Evolutionary conservation across 1,140 invertebrate species (phyloP).

Genomic region (Brachionus koreanus): DNA sequence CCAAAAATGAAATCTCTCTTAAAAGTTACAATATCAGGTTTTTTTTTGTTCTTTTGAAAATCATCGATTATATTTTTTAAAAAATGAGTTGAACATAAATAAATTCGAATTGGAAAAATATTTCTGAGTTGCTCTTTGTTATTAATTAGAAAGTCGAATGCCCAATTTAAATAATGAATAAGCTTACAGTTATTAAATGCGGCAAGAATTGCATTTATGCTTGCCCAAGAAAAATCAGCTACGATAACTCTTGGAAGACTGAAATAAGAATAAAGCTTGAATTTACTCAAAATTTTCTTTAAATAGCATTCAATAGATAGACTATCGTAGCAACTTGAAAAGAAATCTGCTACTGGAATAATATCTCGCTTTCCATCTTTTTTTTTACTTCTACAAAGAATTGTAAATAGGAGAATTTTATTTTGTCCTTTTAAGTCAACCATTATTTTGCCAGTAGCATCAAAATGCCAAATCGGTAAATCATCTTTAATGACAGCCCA

Average conservation of each 20-base stretch:
- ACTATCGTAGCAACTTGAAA: neutral
- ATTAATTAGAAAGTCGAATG: neutral
- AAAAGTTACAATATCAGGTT: neutral
- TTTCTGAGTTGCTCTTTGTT: neutral
- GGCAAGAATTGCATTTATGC: neutral
- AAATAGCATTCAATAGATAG: constrained; percentile 15
- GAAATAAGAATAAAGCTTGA: neutral
- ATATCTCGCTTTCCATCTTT: neutral
- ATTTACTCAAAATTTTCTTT: neutral
- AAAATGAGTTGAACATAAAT: constrained; percentile 9
- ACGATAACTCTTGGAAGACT: neutral
- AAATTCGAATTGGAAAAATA: neutral
- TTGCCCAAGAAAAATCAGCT: constrained; percentile 8
- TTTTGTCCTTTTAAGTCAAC: neutral
- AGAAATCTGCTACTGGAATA: neutral
- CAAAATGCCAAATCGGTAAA: constrained; percentile 4
- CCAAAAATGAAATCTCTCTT: neutral
- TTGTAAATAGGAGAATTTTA: neutral
- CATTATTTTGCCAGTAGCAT: neutral
- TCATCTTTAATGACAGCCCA: neutral
- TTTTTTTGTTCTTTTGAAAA: neutral
- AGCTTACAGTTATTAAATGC: constrained; percentile 10
- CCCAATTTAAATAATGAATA: constrained; percentile 8
- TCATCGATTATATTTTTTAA: constrained; percentile 14
- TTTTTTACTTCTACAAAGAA: neutral